phyloP scores from a whole-genome alignment of 2,888 invertebrate species.

The Uropetala carovei region DNA sequence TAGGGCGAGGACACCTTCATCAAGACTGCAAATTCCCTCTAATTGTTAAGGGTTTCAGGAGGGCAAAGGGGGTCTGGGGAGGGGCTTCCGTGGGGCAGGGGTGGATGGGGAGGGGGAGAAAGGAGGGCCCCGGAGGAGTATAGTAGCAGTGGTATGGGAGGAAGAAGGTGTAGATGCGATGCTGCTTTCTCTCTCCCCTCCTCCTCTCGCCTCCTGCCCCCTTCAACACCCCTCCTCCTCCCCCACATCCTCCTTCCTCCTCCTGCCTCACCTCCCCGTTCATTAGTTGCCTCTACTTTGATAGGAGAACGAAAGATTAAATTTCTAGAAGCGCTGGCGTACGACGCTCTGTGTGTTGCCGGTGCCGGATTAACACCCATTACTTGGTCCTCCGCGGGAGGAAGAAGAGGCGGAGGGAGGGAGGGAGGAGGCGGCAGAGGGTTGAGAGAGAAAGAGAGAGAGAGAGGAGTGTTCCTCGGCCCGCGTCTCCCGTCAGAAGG shows the following conservation, averaged over 20 bases:
- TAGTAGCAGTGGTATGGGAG: neutral
- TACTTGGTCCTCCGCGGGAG: constrained; percentile 58
- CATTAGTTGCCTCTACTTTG: constrained; percentile 65
- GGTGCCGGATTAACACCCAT: constrained; percentile 59
- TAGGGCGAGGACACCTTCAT: constrained; percentile 45
- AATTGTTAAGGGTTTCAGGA: constrained; percentile 59
- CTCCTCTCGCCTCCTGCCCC: neutral
- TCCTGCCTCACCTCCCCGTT: constrained; percentile 47
- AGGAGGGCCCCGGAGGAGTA: constrained; percentile 11
- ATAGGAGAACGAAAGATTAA: constrained; percentile 66
- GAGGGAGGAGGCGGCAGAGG: constrained; percentile 28
- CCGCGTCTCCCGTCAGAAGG: neutral
- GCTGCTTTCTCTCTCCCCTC: neutral
- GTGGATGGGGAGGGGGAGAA: no score
- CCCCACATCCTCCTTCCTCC: neutral
- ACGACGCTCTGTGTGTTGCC: constrained; percentile 56
- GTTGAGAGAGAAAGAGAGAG: neutral
- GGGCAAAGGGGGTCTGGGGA: neutral
- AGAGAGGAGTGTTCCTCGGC: neutral
- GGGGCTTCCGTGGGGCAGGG: neutral
- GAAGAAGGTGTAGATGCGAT: neutral
- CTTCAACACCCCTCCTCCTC: neutral
- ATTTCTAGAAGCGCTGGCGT: constrained; percentile 64
- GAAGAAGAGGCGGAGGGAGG: constrained; percentile 26
- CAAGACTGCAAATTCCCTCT: constrained; percentile 64